A percentile compares a stretch with the other conserved stretches of the same genome.
Evolutionary conservation across 2,113 vertebrate genomes (phyloP).

Genomic region (Festucalex cinctus): DNA sequence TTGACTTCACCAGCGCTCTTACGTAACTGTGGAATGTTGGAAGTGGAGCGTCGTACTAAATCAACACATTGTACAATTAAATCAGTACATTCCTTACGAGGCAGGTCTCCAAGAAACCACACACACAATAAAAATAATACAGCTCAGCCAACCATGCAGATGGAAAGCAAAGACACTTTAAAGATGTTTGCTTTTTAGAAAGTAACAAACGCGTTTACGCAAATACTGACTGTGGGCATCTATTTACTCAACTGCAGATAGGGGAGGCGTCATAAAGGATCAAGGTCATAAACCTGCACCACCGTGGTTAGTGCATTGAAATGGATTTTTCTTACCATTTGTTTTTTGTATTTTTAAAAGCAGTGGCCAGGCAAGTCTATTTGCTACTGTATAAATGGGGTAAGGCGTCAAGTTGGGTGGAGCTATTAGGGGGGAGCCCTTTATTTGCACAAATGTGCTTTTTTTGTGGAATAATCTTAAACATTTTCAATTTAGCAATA

Average conservation of each 20-base stretch:
- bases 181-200: background rate
- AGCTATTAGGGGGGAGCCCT: background rate
- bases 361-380: background rate
- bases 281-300: background rate
- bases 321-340: background rate
- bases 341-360: background rate
- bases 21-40: conserved; percentile 60
- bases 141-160: background rate
- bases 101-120: background rate
- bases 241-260: background rate
- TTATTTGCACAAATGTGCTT: background rate
- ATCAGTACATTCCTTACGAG: background rate
- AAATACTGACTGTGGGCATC: background rate
- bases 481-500: too few species aligned
- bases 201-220: background rate
- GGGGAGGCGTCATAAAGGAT: background rate
- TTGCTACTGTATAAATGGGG: background rate
- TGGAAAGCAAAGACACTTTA: background rate
- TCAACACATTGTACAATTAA: conserved; percentile 15
- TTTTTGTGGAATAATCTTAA: too few species aligned
- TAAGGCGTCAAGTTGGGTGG: background rate
- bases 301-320: background rate
- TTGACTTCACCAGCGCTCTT: conserved; percentile 48
- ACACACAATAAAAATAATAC: background rate
- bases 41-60: conserved; percentile 29